Conservation (phyloP, 2,888 invertebrate species). For the Synergus gifuensis region DNA sequence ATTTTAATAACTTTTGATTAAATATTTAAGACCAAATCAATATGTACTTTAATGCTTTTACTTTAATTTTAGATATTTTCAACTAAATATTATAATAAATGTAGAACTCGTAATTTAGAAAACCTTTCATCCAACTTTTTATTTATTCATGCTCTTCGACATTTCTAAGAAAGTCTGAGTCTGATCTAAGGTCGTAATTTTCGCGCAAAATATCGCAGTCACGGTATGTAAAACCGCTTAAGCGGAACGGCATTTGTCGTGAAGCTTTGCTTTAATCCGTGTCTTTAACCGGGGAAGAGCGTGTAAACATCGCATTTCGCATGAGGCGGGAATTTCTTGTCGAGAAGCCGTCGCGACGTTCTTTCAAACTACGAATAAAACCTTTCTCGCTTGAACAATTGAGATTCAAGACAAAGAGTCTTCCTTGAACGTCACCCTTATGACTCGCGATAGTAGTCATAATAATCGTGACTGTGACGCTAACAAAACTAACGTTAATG, state of each 20-base stretch:
- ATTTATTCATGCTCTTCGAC: background rate
- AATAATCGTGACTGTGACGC: slow-evolving; percentile 48
- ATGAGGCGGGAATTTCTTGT: slow-evolving; percentile 28
- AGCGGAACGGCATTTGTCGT: slow-evolving; percentile 39
- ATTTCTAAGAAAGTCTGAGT: slow-evolving; percentile 13
- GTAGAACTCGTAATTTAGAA: too few relatives aligned
- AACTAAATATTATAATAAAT: too few relatives aligned
- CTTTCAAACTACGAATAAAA: slow-evolving; percentile 23
- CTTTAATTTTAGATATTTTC: too few relatives aligned
- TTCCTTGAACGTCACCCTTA: slow-evolving; percentile 45
- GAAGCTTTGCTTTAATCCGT: slow-evolving; percentile 35
- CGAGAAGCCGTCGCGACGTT: slow-evolving; percentile 45
- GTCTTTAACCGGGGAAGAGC: slow-evolving; percentile 37
- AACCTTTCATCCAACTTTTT: background rate
- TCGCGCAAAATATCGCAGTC: slow-evolving; percentile 8
- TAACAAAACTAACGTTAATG: slow-evolving; percentile 45
- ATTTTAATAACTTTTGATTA: too few relatives aligned
- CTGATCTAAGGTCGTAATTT: slow-evolving; percentile 24
- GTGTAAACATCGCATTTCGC: slow-evolving; percentile 27
- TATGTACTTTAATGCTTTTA: too few relatives aligned
- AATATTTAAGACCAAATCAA: too few relatives aligned
- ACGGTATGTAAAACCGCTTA: slow-evolving; percentile 22
- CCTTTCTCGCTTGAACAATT: slow-evolving; percentile 50
- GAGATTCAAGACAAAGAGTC: slow-evolving; percentile 51
- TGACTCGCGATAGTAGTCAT: slow-evolving; percentile 46